phyloP scores from a whole-genome alignment of 2,797 vertebrate species.

The Basileuterus tristriatus region DNA sequence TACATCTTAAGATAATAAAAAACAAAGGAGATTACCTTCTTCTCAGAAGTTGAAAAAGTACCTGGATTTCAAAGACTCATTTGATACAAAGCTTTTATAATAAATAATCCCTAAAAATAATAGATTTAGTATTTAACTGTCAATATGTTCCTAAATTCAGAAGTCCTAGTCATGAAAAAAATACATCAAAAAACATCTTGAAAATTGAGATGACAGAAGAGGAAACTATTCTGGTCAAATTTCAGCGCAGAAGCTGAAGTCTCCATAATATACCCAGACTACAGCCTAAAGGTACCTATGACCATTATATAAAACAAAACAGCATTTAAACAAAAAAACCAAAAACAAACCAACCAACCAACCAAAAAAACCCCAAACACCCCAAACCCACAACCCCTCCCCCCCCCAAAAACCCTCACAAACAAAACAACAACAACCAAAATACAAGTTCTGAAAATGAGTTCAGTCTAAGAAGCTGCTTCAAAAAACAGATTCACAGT shows the following conservation, averaged over 20 bases:
- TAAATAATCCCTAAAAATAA: background rate
- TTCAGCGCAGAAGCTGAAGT: background rate
- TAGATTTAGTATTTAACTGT: background rate
- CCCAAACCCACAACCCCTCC: no score
- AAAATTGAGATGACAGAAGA: background rate
- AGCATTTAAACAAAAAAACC: fast-evolving
- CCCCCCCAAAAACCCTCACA: no score
- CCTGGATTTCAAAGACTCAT: background rate
- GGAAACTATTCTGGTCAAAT: background rate
- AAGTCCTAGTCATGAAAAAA: background rate
- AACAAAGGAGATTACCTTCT: background rate
- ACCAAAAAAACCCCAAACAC: background rate
- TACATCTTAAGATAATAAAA: background rate
- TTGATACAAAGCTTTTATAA: background rate
- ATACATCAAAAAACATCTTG: background rate
- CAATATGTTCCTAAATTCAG: background rate
- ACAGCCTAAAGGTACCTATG: background rate
- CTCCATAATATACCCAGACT: background rate
- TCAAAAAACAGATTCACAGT: background rate
- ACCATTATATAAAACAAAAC: background rate
- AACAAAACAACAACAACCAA: background rate
- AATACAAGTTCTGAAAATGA: background rate
- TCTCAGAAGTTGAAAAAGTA: background rate
- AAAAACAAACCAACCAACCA: background rate
- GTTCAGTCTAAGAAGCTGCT: background rate